Evolutionary conservation across 2,113 vertebrate genomes (phyloP), one percentile per base, ranked within the genome.

Genomic region (Grammomys surdaster): DNA sequence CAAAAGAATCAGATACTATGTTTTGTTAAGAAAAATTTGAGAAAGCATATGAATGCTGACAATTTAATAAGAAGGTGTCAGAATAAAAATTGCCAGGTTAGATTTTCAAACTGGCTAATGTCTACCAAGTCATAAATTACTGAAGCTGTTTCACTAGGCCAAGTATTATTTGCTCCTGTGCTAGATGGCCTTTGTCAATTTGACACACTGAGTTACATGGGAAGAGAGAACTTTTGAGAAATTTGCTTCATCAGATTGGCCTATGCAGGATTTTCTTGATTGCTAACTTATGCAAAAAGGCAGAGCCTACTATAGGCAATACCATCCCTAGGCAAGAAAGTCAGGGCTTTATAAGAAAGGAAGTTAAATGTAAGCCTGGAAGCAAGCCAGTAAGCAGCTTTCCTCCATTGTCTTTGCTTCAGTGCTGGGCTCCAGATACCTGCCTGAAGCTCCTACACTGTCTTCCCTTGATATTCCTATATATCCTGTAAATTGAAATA

Each of bases 51-150:
- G 5, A 14, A 81, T 28, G n/a, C 20, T n/a, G 19, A 26, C 20
- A 91, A 89, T 89, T 80, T 51, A 89, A 56, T 13, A 91, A 80
- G 76, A 72, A 3, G n/a, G 69, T 40, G 1, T 28, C 87, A 69
- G 28, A 13, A 84, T 90, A 86, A 93, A 93, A 76, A 78, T 60
- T 77, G 8, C 17, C 88, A 43, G 54, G 33, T 84, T 31, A 69
- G 54, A 94, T 80, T 90, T n/a, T 36, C 60, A 93, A 93, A 84
- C 14, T 89, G 12, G 13, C 72, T 89, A 73, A 51, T 75, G 91
- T 56, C 43, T 63, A 43, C 4, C 14, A 95, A 5, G 51, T 33
- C 58, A 92, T 31, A 63, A 85, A 69, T 82, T 26, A 87, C 89
- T 77, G 28, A 22, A 8, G 2, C 89, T 91, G 22, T 76, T 77